These are phyloP conservation scores for Asbolus verrucosus DNA, from an alignment of 1,140 invertebrate genomes.

Conservation along the genomic window DNA sequence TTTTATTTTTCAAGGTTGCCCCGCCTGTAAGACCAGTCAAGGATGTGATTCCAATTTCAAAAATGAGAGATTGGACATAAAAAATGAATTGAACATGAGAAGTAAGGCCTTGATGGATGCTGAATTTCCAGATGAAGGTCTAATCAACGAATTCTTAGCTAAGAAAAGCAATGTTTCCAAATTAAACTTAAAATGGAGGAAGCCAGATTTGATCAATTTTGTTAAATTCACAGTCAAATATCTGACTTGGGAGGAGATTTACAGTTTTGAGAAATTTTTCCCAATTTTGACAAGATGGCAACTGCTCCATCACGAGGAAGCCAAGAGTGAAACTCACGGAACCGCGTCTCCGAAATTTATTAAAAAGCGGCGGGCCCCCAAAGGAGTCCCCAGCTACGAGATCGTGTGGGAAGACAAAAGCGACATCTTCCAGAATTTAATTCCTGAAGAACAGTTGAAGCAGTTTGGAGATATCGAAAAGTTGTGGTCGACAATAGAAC, in stretches of 20 bases:
- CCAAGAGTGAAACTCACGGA: constrained; percentile 52
- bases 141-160: constrained; percentile 81
- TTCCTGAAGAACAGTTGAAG: constrained; percentile 69
- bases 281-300: constrained; percentile 82
- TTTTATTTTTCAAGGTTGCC: constrained; percentile 67
- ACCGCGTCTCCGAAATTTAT: constrained; percentile 68
- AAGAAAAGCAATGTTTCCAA: constrained; percentile 66
- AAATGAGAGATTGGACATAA: constrained; percentile 71
- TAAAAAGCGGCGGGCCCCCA: constrained; percentile 73
- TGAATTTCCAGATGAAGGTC: constrained; percentile 77
- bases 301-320: constrained; percentile 64
- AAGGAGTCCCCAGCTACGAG: constrained; percentile 76
- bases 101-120: constrained; percentile 74
- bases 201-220: constrained; percentile 78
- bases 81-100: constrained; percentile 77
- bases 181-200: constrained; percentile 72
- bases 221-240: constrained; percentile 75
- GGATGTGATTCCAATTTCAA: constrained; percentile 74
- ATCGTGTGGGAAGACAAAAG: constrained; percentile 75
- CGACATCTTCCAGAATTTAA: constrained; percentile 69
- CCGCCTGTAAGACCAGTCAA: constrained; percentile 69
- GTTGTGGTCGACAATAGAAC: constrained; percentile 76
- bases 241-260: constrained; percentile 80
- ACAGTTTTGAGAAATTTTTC: constrained; percentile 82
- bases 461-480: constrained; percentile 63